Evolutionary conservation across 1,140 invertebrate species (phyloP), one percentile per base, ranked within the genome.

Genomic region (Conus betulinus): DNA sequence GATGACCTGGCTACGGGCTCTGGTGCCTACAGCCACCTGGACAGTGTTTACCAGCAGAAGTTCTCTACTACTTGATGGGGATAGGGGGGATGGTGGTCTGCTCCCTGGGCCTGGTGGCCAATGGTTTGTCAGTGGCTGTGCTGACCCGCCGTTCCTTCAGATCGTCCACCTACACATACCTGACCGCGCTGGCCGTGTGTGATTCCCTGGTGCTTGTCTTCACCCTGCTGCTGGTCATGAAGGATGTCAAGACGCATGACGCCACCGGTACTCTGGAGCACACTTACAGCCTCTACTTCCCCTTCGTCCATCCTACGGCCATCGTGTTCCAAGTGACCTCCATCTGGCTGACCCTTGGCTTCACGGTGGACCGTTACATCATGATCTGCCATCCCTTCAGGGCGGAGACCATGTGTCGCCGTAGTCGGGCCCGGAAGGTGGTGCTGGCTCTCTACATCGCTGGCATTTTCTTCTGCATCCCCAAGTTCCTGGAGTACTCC

Each of bases 321-420:
- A 89, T 95, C 52, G 94, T 94, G 25, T 95, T 94, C 86, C 94
- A 95, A 85, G 93, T 95, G 63, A 95, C 94, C 0, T 95, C 95
- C 83, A 93, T 95, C 85, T 95, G 95, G 94, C 92, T 95, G 78
- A 95, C 95, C 11, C 79, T 95, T 23, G 95, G 94, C 7, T 95
- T 95, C 89, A 95, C 95, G 0, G 93, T 95, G 15, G 95, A 95
- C 90, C 90, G 95, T 6, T 95, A 95, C 87, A 94, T 95, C 83
- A 95, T 95, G 94, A 95, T 95, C 52, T 95, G 95, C 87, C 94
- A 95, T 85, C 95, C 95, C 6, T 95, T 95, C 88, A 91, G 92
- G 78, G 94, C 95, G 4, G 93, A 94, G 83, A 84, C 89, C 15
- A 93, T 93, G 93, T 95, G 95, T 87, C 93, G 92, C 52, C 85